Base-by-base conservation (phyloP, 92 coral and sea anemone genomes). In the Pocillopora grandis region DNA sequence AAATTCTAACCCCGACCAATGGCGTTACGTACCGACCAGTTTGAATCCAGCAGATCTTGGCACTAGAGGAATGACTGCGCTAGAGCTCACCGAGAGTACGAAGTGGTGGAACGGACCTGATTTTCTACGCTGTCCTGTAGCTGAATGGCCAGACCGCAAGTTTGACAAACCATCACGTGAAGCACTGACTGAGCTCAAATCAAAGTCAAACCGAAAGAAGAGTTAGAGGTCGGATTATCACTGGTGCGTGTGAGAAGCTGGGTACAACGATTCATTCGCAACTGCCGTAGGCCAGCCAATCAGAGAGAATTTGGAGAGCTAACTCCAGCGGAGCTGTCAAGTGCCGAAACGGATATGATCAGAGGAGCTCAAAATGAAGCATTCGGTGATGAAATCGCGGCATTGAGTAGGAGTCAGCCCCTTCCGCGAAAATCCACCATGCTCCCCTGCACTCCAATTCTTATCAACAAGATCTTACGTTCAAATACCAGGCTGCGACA, bases 161-260 rank as follows among this genome's bases (percentile, higher is more conserved):
- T 76, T 88, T 14, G 66, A 64, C 65, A 80, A 87, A 78, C 64
- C 72, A 2, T 72, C 66, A 17, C 27, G 58, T 72, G 72, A 79
- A 75, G 73, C 86, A 6, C 14, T 72, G 52, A 49, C 61, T 10
- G 90, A 82, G 64, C 78, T 83, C 27, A 87, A 80, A 5, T 49
- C 83, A 63, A 20, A 9, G 35, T 66, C 36, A 66, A 66, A 20
- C 12, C 71, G 0, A 66, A 66, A 66, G 35, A 42, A 0, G 12
- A 21, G 37, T 66, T 66, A 14, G 71, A 66, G 71, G n/a, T 89
- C 31, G 90, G 91, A 60, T 27, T 84, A 23, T 92, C 93, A 2
- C 23, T 89, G 18, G 93, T 92, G 19, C 90, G 82, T 19, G 88
- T 84, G 36, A 62, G 83, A 75, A 82, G 89, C n/a, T 87, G 91